A percentile compares a stretch with the other conserved stretches of the same genome.
Conservation (phyloP, 1,140 invertebrate genomes). For the Lamellibrachia luymesi region DNA sequence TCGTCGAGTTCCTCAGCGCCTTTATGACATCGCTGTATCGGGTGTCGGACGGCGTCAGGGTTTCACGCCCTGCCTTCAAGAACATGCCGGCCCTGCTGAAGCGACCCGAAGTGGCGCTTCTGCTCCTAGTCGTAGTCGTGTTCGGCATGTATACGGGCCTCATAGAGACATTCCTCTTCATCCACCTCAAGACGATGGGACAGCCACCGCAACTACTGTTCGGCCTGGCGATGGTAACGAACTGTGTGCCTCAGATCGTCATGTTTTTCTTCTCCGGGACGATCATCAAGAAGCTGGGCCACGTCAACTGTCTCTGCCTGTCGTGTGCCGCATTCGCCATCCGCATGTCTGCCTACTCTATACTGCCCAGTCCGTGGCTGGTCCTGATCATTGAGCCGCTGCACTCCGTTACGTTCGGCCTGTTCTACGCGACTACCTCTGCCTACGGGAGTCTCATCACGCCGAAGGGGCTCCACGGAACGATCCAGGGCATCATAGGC, state of each 20-base stretch:
- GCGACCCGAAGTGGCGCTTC: background rate
- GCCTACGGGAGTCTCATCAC: constrained; percentile 83
- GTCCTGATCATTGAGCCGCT: constrained; percentile 80
- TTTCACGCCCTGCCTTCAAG: background rate
- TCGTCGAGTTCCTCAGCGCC: constrained; percentile 41
- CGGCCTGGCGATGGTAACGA: constrained; percentile 75
- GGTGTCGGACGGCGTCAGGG: background rate
- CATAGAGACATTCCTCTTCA: constrained; percentile 88
- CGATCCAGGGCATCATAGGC: constrained; percentile 77
- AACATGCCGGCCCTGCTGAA: background rate
- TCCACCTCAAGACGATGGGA: constrained; percentile 78
- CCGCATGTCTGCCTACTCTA: constrained; percentile 80
- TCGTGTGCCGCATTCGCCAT: constrained; percentile 74
- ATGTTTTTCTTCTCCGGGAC: constrained; percentile 73
- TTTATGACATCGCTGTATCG: constrained; percentile 29
- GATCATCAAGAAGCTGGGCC: constrained; percentile 79
- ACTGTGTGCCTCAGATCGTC: constrained; percentile 82
- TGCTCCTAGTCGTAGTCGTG: constrained; percentile 75
- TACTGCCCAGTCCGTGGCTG: constrained; percentile 73
- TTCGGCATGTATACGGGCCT: constrained; percentile 81
- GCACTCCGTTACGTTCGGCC: constrained; percentile 83
- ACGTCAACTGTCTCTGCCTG: constrained; percentile 77
- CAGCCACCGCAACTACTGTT: constrained; percentile 71
- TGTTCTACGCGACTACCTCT: constrained; percentile 86
- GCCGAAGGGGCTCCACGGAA: constrained; percentile 81